phyloP scores from a whole-genome alignment of 2,113 vertebrate species.

The Hypomesus transpacificus region DNA sequence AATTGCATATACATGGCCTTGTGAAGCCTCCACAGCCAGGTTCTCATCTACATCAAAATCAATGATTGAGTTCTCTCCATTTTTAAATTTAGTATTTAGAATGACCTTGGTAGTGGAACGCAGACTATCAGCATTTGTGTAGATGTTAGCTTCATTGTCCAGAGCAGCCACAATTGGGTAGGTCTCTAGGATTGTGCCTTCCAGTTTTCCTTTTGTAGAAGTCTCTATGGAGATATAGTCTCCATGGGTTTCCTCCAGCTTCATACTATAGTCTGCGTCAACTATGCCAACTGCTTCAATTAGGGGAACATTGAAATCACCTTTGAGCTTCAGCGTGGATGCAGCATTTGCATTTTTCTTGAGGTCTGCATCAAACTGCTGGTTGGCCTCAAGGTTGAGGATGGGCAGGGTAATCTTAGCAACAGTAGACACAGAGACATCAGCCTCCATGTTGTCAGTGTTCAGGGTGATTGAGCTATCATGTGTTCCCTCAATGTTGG shows the following conservation, averaged over 20 bases:
- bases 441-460: slow-evolving; percentile 72
- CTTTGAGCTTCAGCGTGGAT: slow-evolving; percentile 72
- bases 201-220: slow-evolving; percentile 66
- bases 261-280: slow-evolving; percentile 71
- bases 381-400: slow-evolving; percentile 75
- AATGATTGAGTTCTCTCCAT: slow-evolving; percentile 63
- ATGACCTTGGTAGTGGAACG: slow-evolving; percentile 75
- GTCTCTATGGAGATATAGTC: slow-evolving; percentile 77
- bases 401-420: slow-evolving; percentile 67
- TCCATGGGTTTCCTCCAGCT: slow-evolving; percentile 73
- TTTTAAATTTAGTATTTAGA: slow-evolving; percentile 64
- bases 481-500: slow-evolving; percentile 77
- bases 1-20: slow-evolving; percentile 69
- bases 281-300: slow-evolving; percentile 71
- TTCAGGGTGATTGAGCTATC: slow-evolving; percentile 78
- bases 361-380: slow-evolving; percentile 78
- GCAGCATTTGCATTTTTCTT: slow-evolving; percentile 74
- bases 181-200: slow-evolving; percentile 66
- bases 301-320: slow-evolving; percentile 68
- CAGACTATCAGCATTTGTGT: slow-evolving; percentile 75
- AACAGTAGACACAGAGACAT: slow-evolving; percentile 64
- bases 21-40: slow-evolving; percentile 77
- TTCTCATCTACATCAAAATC: slow-evolving; percentile 74
- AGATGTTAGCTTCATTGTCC: slow-evolving; percentile 72
- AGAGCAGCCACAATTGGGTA: slow-evolving; percentile 72